Base-by-base conservation (phyloP, 2,888 invertebrate species). In the Cetonia aurata region DNA sequence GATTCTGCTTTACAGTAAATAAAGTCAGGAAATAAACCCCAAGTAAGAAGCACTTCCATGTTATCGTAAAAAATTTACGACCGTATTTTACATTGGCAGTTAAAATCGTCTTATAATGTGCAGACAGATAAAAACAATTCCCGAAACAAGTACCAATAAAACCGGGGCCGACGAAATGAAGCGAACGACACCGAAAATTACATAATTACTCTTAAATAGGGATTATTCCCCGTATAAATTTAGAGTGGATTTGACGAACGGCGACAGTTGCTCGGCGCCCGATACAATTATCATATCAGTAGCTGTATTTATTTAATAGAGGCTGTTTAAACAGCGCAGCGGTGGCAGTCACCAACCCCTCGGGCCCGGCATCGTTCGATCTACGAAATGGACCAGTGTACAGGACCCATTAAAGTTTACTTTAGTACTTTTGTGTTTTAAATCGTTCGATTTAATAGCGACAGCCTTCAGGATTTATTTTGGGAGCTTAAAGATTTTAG, bases 251-350 rank as follows among this genome's bases (percentile, higher is more conserved):
- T 67, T 71, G 71, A 71, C 62, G 53, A 66, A 72, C 55, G 69
- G 50, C 67, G 55, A 65, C 62, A 65, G 71, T 71, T 67, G 50
- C 65, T 66, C 59, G 71, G 74, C 74, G 71, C 72, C 71, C 66
- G 65, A 71, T 74, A 60, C 74, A 74, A 74, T 74, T 74, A 72
- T 72, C 72, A 71, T 71, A 72, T 71, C 71, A 69, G 67, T 71
- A 53, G 69, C 66, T 67, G 73, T 71, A 73, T 71, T 74, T 72
- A 74, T 74, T 74, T 72, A 74, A 74, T 72, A 65, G 73, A 71
- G 71, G 68, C 62, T 37, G 48, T 69, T 72, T 72, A 62, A 62
- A 59, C 44, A 42, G 67, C 37, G 25, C 4, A 25, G 25, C 13
- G 50, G 56, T 52, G 17, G 41, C 57, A 50, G 44, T 46, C 52